These are phyloP conservation scores for Harlomillsia oculata DNA, from an alignment of 1,140 invertebrate species.

Conservation along the genomic window DNA sequence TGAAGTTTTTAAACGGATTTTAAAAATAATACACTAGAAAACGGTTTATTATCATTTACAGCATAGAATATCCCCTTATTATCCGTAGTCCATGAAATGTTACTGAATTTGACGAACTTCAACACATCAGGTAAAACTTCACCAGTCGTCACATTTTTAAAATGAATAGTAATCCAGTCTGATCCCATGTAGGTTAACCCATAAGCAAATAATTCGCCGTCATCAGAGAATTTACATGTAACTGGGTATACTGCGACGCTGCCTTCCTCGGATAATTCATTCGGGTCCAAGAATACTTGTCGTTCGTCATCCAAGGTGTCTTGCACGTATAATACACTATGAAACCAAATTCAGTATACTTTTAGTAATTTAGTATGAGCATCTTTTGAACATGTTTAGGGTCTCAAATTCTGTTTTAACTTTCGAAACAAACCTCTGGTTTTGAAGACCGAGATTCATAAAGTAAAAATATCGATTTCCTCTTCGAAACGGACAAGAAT, in stretches of 20 bases:
- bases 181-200: slow-evolving; percentile 83
- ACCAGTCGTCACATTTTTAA: slow-evolving; percentile 65
- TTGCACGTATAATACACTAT: slow-evolving; percentile 86
- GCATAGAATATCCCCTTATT: slow-evolving; percentile 92
- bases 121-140: slow-evolving; percentile 80
- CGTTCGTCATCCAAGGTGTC: slow-evolving; percentile 67
- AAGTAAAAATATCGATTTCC: slow-evolving; percentile 85
- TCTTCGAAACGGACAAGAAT: slow-evolving; percentile 69
- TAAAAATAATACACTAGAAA: background rate
- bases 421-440: slow-evolving; percentile 63
- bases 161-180: slow-evolving; percentile 87
- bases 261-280: slow-evolving; percentile 61
- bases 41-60: too few species aligned
- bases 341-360: too few species aligned
- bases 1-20: slow-evolving; percentile 58
- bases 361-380: too few species aligned
- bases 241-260: too few species aligned
- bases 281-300: slow-evolving; percentile 89
- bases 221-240: slow-evolving; percentile 75
- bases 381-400: too few species aligned
- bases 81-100: slow-evolving; percentile 88
- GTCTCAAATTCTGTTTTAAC: too few species aligned
- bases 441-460: slow-evolving; percentile 91
- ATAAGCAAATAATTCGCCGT: slow-evolving; percentile 84
- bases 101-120: slow-evolving; percentile 83